A percentile compares a stretch with the other conserved stretches of the same genome.
phyloP scores from a whole-genome alignment of 2,888 invertebrate genomes.

The Acanthosepion esculentum region DNA sequence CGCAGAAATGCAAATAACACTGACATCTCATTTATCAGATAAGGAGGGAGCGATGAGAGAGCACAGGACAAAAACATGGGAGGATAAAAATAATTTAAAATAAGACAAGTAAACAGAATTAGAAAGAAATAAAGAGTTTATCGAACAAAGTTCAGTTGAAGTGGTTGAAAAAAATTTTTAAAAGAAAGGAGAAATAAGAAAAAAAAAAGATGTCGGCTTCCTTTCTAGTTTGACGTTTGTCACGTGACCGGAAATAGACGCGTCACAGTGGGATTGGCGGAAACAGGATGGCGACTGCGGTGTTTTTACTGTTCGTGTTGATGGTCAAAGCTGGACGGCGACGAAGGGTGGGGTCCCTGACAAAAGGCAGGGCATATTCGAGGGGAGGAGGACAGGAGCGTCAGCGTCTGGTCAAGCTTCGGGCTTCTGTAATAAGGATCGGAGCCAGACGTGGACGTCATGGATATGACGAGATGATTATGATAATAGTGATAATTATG shows the following conservation, averaged over 20 bases:
- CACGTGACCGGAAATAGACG: constrained; percentile 6
- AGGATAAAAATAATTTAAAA: too few relatives aligned
- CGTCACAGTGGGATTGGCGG: neutral
- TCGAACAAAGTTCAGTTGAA: too few relatives aligned
- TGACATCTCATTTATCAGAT: too few relatives aligned
- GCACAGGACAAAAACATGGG: too few relatives aligned
- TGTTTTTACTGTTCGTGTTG: neutral
- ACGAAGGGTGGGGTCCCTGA: neutral
- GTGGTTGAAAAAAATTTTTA: too few relatives aligned
- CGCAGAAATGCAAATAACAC: too few relatives aligned
- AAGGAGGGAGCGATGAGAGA: too few relatives aligned
- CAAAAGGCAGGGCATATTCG: neutral
- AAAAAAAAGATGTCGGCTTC: too few relatives aligned
- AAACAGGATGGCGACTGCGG: neutral
- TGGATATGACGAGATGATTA: neutral
- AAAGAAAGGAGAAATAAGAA: too few relatives aligned
- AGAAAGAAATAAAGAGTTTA: too few relatives aligned
- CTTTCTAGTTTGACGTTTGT: neutral
- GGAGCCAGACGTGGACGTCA: neutral
- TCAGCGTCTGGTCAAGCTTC: neutral
- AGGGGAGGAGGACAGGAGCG: neutral
- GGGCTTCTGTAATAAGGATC: neutral
- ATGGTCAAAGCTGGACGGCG: neutral
- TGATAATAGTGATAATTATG: neutral
- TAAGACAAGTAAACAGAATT: too few relatives aligned